phyloP scores from a whole-genome alignment of 2,888 invertebrate genomes.

The Neocrepidodera transversa region DNA sequence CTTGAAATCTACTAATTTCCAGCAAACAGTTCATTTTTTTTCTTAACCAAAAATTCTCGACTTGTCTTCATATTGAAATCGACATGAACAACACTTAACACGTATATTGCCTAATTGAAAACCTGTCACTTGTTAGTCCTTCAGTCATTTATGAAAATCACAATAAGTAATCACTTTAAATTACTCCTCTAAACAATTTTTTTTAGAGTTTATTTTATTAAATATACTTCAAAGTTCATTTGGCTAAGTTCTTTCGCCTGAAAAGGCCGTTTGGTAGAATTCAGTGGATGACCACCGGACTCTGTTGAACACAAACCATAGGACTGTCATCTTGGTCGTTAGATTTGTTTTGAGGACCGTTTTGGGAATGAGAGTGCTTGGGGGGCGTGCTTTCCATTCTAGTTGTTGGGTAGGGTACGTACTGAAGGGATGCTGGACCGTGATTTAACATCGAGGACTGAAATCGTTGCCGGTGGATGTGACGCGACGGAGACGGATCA shows the following conservation, averaged over 20 bases:
- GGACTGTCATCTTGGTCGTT: slow-evolving; percentile 71
- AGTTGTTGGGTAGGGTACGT: slow-evolving; percentile 57
- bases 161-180: slow-evolving; percentile 35
- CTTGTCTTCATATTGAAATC: slow-evolving; percentile 36
- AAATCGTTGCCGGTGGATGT: slow-evolving; percentile 52
- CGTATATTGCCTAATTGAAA: slow-evolving; percentile 39
- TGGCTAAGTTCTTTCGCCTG: slow-evolving; percentile 10
- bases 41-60: slow-evolving; percentile 26
- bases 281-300: slow-evolving; percentile 91
- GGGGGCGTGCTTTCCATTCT: slow-evolving; percentile 49
- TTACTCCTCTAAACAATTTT: slow-evolving; percentile 18
- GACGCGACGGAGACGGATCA: slow-evolving; percentile 68
- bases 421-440: slow-evolving; percentile 57
- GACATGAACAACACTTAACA: slow-evolving; percentile 42
- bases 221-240: too few relatives aligned
- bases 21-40: slow-evolving; percentile 20
- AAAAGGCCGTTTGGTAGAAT: slow-evolving; percentile 20
- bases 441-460: slow-evolving; percentile 59
- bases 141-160: slow-evolving; percentile 34
- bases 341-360: slow-evolving; percentile 43
- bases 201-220: slow-evolving; percentile 4
- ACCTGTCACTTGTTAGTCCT: slow-evolving; percentile 23
- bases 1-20: slow-evolving; percentile 47
- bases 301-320: slow-evolving; percentile 91
- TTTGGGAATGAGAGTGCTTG: slow-evolving; percentile 36